Evolutionary conservation across 2,888 invertebrate species (phyloP), one percentile per base, ranked within the genome.

Genomic region (Lithodes maja): DNA sequence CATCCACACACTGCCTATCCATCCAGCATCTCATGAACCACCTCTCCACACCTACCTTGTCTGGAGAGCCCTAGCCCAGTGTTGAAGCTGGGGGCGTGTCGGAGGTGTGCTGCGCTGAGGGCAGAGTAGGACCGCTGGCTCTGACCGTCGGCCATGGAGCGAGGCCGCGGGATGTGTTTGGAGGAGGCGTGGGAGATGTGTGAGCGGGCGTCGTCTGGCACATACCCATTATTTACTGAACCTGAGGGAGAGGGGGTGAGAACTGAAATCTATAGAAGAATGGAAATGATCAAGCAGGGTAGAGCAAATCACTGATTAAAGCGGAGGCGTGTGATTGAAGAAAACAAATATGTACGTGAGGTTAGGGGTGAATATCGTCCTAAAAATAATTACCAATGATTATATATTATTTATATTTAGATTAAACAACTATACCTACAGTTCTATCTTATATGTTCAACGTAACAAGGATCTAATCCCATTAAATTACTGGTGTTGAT

Each of bases 61-160:
- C 96, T 94, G 49, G 96, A 95, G 93, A 96, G 96, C 93, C 97
- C 95, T 93, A 97, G 95, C 94, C 97, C 97, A 92, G 95, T 96
- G 87, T 96, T 96, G 92, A 96, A 85, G 71, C 83, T 78, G 0
- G 86, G 86, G 3, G 90, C 80, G 61, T 80, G 82, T 12, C 85
- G 55, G 49, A 92, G 84, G 87, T 92, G 90, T 83, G 92, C 83
- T 15, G 91, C 91, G 53, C 97, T 97, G 93, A 96, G 95, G 93
- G 97, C 97, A 90, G 97, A 96, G 94, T 97, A 97, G 93, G 97
- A 97, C 93, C 97, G 97, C 93, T 97, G 97, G 87, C 97, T 97
- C 94, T 97, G 97, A 90, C 97, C 97, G 93, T 98, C 97, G 91
- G 97, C 97, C 92, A 97, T 95, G 91, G 97, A 97, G 93, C 97